Conservation (phyloP, 2,797 vertebrate genomes). For the Sebastes reedi region DNA sequence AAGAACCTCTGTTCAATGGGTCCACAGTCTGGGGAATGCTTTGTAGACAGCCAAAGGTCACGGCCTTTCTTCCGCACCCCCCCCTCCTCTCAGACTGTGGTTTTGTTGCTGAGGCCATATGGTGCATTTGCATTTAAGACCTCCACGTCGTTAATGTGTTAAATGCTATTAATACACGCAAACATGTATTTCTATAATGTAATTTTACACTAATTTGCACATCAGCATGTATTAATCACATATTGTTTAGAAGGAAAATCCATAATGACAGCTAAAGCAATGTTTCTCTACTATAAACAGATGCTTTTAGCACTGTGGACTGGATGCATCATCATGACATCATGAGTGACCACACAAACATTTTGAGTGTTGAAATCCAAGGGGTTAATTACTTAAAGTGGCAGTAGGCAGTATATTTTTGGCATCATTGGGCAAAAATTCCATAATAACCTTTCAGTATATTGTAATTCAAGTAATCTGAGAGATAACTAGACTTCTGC, state of each 20-base stretch:
- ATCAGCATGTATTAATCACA: background rate
- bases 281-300: background rate
- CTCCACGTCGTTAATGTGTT: constrained; percentile 4
- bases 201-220: background rate
- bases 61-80: constrained; percentile 44
- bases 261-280: background rate
- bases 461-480: no score
- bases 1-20: constrained; percentile 63
- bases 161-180: background rate
- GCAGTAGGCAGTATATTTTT: no score
- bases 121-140: constrained; percentile 50
- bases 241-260: background rate
- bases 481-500: no score
- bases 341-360: background rate
- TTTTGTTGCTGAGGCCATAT: constrained; percentile 56
- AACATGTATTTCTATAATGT: background rate
- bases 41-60: constrained; percentile 76
- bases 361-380: background rate
- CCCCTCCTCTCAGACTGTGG: constrained; percentile 50
- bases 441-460: no score
- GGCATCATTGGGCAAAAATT: no score
- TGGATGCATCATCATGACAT: background rate
- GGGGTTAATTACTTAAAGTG: background rate
- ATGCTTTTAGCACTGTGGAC: background rate
- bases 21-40: constrained; percentile 64